A percentile compares a stretch with the other conserved stretches of the same genome.
These are phyloP conservation scores for Natrix natrix DNA, from an alignment of 2,797 vertebrate species.

Conservation along the genomic window DNA sequence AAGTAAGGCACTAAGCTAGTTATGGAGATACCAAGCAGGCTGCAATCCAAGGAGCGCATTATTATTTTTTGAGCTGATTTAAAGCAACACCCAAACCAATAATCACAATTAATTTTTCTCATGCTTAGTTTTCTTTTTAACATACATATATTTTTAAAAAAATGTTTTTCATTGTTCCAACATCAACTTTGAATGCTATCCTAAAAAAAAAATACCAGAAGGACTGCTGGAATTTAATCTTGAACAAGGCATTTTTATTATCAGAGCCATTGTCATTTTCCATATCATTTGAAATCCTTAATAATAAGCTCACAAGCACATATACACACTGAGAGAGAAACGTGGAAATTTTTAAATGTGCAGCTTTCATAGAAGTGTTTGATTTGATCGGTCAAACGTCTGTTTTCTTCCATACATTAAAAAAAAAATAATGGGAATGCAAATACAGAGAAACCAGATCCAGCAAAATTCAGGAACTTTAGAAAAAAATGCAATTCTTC, in stretches of 20 bases:
- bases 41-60: conserved; percentile 43
- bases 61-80: conserved; percentile 28
- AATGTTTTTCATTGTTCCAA: conserved; percentile 6
- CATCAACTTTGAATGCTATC: conserved; percentile 21
- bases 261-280: conserved; percentile 48
- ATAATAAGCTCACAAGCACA: conserved; percentile 20
- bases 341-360: conserved; percentile 22
- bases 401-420: neutral
- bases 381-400: conserved; percentile 30
- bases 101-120: conserved; percentile 28
- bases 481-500: neutral
- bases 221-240: neutral
- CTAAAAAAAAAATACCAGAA: neutral
- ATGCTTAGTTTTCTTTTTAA: conserved; percentile 40
- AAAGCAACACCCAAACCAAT: conserved; percentile 53
- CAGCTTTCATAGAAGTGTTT: conserved; percentile 9
- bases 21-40: conserved; percentile 24
- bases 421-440: conserved; percentile 7
- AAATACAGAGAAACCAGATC: neutral
- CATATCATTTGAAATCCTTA: conserved; percentile 34
- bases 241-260: conserved; percentile 12
- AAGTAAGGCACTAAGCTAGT: conserved; percentile 37
- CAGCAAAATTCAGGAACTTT: conserved; percentile 2
- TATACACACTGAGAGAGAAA: neutral
- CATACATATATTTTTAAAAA: conserved; percentile 39